Evolutionary conservation across 2,113 vertebrate genomes (phyloP).

Genomic region (Dasypus novemcinctus): DNA sequence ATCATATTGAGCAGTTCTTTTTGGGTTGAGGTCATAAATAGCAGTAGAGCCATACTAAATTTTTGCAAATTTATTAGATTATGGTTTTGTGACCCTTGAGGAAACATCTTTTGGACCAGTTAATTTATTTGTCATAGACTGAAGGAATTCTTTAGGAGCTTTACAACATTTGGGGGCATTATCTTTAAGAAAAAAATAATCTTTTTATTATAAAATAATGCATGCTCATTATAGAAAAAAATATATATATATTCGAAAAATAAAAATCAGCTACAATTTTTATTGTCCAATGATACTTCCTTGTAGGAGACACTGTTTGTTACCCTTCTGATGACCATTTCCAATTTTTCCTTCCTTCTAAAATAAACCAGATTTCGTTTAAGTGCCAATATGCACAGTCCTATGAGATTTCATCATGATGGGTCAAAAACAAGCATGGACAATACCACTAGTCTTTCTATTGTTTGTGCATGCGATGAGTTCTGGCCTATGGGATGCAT

Average conservation of each 20-base stretch:
- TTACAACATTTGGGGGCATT: background rate
- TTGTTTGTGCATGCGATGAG: background rate
- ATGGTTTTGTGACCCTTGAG: slow-evolving; percentile 27
- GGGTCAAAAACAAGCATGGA: background rate
- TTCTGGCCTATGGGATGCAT: background rate
- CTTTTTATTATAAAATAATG: background rate
- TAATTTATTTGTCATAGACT: slow-evolving; percentile 31
- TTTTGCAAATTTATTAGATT: slow-evolving; percentile 50
- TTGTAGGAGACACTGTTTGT: background rate
- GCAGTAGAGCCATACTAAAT: background rate
- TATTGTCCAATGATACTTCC: background rate
- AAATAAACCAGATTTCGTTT: background rate
- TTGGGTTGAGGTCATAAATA: slow-evolving; percentile 33
- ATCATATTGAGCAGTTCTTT: slow-evolving; percentile 28
- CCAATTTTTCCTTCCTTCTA: background rate
- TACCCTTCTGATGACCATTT: background rate
- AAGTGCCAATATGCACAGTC: background rate
- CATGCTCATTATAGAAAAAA: background rate
- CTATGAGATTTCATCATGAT: background rate
- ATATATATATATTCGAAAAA: background rate
- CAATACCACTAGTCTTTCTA: background rate
- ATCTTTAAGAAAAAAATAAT: slow-evolving; percentile 15
- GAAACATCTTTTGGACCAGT: background rate
- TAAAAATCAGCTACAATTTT: background rate
- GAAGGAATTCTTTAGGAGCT: slow-evolving; percentile 3